Base-by-base conservation (phyloP, 2,113 vertebrate genomes). In the Zingel zingel region DNA sequence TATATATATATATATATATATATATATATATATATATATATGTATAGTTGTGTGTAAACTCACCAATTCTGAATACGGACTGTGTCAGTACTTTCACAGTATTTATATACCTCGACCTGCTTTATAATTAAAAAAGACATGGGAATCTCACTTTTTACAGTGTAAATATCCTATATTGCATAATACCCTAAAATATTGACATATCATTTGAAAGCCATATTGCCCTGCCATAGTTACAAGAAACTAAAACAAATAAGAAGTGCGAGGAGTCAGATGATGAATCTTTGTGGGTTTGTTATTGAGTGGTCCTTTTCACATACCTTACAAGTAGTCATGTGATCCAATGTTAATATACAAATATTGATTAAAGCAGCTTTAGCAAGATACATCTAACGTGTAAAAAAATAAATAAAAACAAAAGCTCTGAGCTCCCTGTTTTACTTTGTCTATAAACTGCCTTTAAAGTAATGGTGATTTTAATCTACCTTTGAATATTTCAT, bases 401-500 rank as follows among this genome's bases (percentile, higher is more conserved):
- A 33, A 30, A 30, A 5, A 30, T 5, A 33, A 33, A 33, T 0
- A 5, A 33, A 33, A 33, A 33, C 0, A 33, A 33, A 33, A 12
- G 71, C 56, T 5, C 30, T 11, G 19, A 47, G 47, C 53, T 62
- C 18, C 14, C 5, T 1, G 18, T 56, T 58, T 56, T 48, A 39
- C 54, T 83, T 73, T 54, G 66, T 79, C 76, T 83, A 67, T 88
- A 77, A 93, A 79, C 65, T 68, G 74, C 57, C 36, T 73, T 86
- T 62, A 57, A 63, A 84, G 75, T 88, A 81, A 88, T 88, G 78
- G 64, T 64, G 76, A 72, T 86, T 89, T 92, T 56, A 91, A 85
- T 90, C 75, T 75, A 39, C 39, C 67, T 77, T 79, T 91, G 85
- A 94, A 92, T 90, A 86, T 87, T 91, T 93, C 83, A 94, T 94